Percentiles rank a stretch among this genome's conserved stretches.
Evolutionary conservation across 2,113 vertebrate species (phyloP).

Genomic region (Anser brachyrhynchus): DNA sequence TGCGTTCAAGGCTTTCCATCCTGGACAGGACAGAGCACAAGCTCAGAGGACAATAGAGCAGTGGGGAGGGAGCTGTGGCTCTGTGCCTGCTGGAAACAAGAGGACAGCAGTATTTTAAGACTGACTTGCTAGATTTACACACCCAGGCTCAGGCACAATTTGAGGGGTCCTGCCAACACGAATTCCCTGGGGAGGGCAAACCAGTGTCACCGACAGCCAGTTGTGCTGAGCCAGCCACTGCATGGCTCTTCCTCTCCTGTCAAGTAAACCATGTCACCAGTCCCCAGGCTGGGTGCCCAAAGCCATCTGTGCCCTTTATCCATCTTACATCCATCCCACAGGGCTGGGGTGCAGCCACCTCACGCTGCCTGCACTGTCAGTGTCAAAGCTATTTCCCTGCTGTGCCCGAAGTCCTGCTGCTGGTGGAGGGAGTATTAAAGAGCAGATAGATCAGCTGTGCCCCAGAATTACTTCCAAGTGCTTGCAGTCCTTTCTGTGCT

Average conservation of each 20-base stretch:
- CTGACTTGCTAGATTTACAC: background rate
- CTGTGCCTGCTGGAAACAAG: background rate
- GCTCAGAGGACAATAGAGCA: background rate
- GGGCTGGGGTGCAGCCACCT: background rate
- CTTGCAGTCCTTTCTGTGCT: background rate
- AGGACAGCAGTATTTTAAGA: background rate
- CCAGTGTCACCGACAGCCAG: background rate
- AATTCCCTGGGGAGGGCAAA: background rate
- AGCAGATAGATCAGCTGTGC: background rate
- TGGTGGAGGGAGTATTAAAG: background rate
- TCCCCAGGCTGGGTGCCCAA: background rate
- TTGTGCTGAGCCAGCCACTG: background rate
- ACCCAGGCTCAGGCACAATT: rapidly evolving
- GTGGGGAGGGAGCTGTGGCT: background rate
- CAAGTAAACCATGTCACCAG: background rate
- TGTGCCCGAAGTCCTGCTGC: background rate
- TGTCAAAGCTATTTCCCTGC: background rate
- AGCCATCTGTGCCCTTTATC: background rate
- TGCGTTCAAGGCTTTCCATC: rapidly evolving
- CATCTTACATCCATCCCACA: rapidly evolving
- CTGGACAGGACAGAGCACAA: background rate
- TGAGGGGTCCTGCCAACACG: background rate
- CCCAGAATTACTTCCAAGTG: background rate
- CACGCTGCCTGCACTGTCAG: rapidly evolving
- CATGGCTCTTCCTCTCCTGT: background rate